These are phyloP conservation scores for Drosophila burlai DNA, from an alignment of 1,140 invertebrate genomes.

Conservation along the genomic window DNA sequence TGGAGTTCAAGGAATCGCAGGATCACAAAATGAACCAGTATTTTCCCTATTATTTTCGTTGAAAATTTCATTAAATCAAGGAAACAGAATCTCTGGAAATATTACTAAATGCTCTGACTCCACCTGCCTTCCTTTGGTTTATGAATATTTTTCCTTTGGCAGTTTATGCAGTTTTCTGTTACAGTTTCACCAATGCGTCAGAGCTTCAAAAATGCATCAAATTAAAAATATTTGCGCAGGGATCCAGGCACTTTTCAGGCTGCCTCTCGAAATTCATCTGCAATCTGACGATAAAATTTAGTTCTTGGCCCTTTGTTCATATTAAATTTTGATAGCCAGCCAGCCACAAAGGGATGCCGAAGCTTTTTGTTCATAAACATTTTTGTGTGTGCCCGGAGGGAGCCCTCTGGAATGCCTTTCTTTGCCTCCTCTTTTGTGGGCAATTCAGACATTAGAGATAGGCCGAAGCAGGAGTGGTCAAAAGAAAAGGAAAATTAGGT, in stretches of 20 bases:
- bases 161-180: slow-evolving; percentile 9
- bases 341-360: slow-evolving; percentile 63
- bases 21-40: neutral
- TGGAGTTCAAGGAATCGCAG: slow-evolving; percentile 9
- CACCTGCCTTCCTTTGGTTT: neutral
- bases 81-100: neutral
- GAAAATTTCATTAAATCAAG: slow-evolving; percentile 6
- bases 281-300: slow-evolving; percentile 26
- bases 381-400: slow-evolving; percentile 59
- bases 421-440: slow-evolving; percentile 47
- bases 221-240: slow-evolving; percentile 46
- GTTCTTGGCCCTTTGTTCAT: slow-evolving; percentile 51
- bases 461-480: slow-evolving; percentile 24
- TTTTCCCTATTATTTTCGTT: neutral
- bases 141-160: neutral
- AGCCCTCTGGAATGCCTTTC: slow-evolving; percentile 44
- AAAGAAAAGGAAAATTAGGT: slow-evolving; percentile 67
- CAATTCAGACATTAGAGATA: slow-evolving; percentile 55
- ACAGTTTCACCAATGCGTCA: slow-evolving; percentile 22
- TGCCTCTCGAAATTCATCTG: slow-evolving; percentile 24
- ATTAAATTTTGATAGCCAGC: slow-evolving; percentile 66
- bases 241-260: slow-evolving; percentile 10
- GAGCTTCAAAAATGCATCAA: slow-evolving; percentile 30
- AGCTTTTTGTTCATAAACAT: slow-evolving; percentile 65
- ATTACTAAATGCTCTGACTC: neutral